These are phyloP conservation scores for Mylabris phalerata DNA, from an alignment of 1,140 invertebrate species.

Conservation along the genomic window DNA sequence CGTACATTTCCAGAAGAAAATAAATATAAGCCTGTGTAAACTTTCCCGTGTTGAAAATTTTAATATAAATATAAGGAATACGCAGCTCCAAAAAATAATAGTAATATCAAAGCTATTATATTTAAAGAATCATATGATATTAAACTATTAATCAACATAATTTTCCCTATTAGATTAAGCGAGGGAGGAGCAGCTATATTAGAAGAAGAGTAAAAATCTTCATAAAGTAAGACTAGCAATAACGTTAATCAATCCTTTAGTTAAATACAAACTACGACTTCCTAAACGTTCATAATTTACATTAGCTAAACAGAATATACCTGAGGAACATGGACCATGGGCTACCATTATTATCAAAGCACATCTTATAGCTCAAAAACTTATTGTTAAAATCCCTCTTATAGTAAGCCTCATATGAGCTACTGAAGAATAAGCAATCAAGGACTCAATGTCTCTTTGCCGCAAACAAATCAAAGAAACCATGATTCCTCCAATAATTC, in stretches of 20 bases:
- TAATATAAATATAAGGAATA: conserved; percentile 49
- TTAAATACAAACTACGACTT: conserved; percentile 44
- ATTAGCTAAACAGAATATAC: conserved; percentile 61
- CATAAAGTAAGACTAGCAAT: conserved; percentile 48
- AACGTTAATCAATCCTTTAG: conserved; percentile 45
- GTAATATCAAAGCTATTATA: conserved; percentile 46
- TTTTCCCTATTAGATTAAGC: conserved; percentile 49
- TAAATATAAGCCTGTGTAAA: conserved; percentile 41
- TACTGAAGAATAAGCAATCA: conserved; percentile 58
- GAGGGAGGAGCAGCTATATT: conserved; percentile 46
- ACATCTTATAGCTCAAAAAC: conserved; percentile 44
- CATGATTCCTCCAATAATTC: conserved; percentile 49
- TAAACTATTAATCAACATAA: conserved; percentile 52
- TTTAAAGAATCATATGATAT: conserved; percentile 40
- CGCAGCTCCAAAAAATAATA: conserved; percentile 44
- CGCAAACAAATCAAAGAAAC: conserved; percentile 54
- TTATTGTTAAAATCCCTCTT: conserved; percentile 44
- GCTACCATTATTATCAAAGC: conserved; percentile 54
- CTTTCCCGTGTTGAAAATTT: conserved; percentile 50
- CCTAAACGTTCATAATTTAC: conserved; percentile 51
- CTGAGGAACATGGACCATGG: conserved; percentile 59
- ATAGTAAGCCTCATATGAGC: conserved; percentile 53
- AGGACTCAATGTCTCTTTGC: conserved; percentile 53
- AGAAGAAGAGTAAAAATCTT: conserved; percentile 53
- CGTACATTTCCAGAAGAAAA: conserved; percentile 41